phyloP scores from a whole-genome alignment of 2,113 vertebrate genomes.

The Oryzias curvinotus region DNA sequence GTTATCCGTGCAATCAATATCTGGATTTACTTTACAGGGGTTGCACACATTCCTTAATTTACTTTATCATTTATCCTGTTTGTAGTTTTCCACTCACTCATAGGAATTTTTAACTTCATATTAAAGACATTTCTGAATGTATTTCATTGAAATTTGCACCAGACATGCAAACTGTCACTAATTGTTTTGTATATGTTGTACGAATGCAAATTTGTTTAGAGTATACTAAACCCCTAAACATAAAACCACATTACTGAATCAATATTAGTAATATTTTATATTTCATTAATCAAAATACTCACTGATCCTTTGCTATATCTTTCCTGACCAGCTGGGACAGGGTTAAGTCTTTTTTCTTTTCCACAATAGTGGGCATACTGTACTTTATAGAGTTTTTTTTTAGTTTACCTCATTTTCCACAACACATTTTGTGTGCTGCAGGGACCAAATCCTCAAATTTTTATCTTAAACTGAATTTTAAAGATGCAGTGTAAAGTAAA shows the following conservation, averaged over 20 bases:
- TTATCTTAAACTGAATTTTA: background rate
- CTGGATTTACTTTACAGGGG: constrained; percentile 20
- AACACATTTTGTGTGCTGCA: constrained; percentile 28
- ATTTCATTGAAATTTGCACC: no score
- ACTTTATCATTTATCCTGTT: background rate
- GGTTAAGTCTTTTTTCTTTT: no score
- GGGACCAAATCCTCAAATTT: background rate
- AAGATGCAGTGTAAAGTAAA: no score
- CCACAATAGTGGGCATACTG: background rate
- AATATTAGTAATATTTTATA: no score
- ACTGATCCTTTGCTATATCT: no score
- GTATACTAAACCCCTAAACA: background rate
- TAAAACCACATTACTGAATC: no score
- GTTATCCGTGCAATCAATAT: constrained; percentile 29
- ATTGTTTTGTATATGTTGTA: background rate
- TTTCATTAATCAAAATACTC: no score
- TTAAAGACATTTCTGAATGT: background rate
- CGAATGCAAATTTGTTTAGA: no score
- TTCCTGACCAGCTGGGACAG: no score
- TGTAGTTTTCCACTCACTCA: background rate
- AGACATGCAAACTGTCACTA: background rate
- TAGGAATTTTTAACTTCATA: background rate
- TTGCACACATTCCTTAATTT: background rate
- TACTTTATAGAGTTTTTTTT: background rate
- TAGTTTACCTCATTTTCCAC: constrained; percentile 1